Evolutionary conservation across 1,140 invertebrate species (phyloP), one percentile per base, ranked within the genome.

Genomic region (Drosophila rufa): DNA sequence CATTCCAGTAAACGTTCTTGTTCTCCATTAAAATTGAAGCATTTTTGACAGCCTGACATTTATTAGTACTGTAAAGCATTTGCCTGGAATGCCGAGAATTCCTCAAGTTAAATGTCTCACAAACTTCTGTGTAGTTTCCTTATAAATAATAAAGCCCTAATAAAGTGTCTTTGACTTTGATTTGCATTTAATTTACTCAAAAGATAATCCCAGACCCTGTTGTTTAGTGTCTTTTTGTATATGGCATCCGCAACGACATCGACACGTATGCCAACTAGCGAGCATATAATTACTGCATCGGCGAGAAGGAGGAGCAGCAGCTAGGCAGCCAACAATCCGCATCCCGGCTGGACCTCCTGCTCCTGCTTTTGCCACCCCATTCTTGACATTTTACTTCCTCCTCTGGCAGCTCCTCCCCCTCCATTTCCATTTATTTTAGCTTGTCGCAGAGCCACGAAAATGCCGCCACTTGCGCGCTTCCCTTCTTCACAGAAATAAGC

Each of bases 261-360:
- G 53, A 62, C 58, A 70, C 75, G 50, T 47, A 53, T 78, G 65
- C 50, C 45, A 65, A 47, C 64, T 69, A 60, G 64, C 38, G 55
- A 68, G 75, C 74, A 69, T 77, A 77, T 77, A 77, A 77, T 80
- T 80, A 76, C 66, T 61, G 68, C 78, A 69, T 84, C 61, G 80
- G 47, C 59, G 75, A 70, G 65, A 43, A 45, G 65, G 17, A 59
- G 27, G 38, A 59, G 42, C 65, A 40, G 46, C 25, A 25, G 22
- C 22, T 0, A 25, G 22, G 22, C 33, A 47, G 27, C 27, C 33
- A 56, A 68, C 47, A 73, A 50, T 55, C 25, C 74, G 70, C 47
- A 66, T 76, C 71, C 75, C 42, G 50, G 25, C 15, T 48, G 33
- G 59, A 48, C 42, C 50, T 33, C 19, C 51, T 38, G 4, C 51